Evolutionary conservation across 2,797 vertebrate genomes (phyloP).

Genomic region (Tragelaphus oryx): DNA sequence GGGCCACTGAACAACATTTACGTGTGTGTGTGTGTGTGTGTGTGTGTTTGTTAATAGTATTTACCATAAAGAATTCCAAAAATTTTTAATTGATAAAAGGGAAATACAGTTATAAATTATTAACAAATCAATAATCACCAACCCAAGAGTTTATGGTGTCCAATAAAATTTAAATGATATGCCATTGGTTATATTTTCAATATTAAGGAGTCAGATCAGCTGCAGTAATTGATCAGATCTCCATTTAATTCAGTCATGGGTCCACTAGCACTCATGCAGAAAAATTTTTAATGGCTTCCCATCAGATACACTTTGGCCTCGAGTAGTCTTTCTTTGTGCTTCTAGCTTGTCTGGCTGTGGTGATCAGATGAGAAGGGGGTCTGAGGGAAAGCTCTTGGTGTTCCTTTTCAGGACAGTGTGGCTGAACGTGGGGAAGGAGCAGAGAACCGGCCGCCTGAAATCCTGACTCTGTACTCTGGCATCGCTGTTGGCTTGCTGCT

Average conservation of each 20-base stretch:
- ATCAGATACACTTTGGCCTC: not conserved
- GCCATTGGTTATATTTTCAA: not conserved
- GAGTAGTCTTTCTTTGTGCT: not conserved
- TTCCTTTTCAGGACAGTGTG: rapidly evolving
- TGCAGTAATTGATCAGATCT: not conserved
- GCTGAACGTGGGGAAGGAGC: not conserved
- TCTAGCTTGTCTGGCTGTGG: rapidly evolving
- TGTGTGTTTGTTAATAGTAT: not conserved
- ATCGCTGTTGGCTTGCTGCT: rapidly evolving
- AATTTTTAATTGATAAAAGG: not conserved
- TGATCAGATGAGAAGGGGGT: rapidly evolving
- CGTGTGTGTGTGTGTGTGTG: rapidly evolving
- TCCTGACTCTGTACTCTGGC: not conserved
- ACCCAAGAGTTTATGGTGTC: not conserved
- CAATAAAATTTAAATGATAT: not conserved
- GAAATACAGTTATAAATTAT: not conserved
- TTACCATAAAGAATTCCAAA: not conserved
- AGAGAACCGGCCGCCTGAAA: rapidly evolving
- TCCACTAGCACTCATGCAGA: not conserved
- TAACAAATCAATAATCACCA: not conserved
- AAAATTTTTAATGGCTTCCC: not conserved
- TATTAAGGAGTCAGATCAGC: not conserved
- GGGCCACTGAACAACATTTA: not conserved
- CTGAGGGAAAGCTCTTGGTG: too few species aligned
- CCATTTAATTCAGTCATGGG: not conserved